Base-by-base conservation (phyloP, 35 echinoderm and acorn worm genomes). In the Ptychodera flava region DNA sequence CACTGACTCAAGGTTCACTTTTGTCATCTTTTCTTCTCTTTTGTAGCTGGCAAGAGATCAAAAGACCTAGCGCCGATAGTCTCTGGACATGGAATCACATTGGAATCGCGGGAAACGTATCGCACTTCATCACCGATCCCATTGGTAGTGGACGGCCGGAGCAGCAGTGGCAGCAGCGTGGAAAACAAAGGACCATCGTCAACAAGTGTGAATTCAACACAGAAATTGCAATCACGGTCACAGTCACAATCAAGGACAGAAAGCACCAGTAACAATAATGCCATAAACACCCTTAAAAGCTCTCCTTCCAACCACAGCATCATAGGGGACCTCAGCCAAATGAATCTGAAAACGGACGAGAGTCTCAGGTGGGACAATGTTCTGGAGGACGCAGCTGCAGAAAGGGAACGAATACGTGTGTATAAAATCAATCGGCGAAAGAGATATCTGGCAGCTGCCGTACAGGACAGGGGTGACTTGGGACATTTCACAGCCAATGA, bases 371-470 rank as follows among this genome's bases (percentile, higher is more conserved):
- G 96, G 96, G 91, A 99, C 29, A 86, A 90, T 33, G 81, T 52
- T 28, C 87, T 91, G 27, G 91, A 90, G 30, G 91, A 99, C 30
- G 85, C 93, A 36, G 90, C 90, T 16, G 86, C 94, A 29, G 96
- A 99, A 79, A 85, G 86, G 35, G 90, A 92, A 80, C 76, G 96
- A 31, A 92, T 99, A 29, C 77, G 93, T 32, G 80, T 77, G 29
- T 99, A 99, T 84, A 99, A 99, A 91, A 88, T 99, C 22, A 99
- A 99, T 53, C 76, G 96, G 1, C 31, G 96, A 31, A 99, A 99
- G 77, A 52, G 96, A 38, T 99, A 99, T 80, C 85, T 99, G 45
- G 89, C 88, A 14, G 96, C 94, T 31, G 78, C 86, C 14, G 80
- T 94, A 22, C 77, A 91, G 64, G 84, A 91, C 29, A 84, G 96